Conservation (phyloP, 2,888 invertebrate genomes). For the Rotaria socialis region DNA sequence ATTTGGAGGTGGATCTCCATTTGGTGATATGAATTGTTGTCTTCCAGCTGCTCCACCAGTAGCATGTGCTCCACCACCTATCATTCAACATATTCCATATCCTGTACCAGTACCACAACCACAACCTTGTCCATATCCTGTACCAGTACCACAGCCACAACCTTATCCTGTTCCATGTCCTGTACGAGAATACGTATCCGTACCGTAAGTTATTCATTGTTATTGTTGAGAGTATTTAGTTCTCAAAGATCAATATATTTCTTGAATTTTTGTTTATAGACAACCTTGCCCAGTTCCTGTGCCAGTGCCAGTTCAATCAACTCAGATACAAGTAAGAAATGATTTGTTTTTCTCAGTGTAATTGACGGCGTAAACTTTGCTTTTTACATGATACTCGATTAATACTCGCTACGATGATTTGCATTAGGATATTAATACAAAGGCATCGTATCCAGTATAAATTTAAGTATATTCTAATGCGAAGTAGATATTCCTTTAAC, state of each 20-base stretch:
- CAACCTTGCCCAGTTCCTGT: not conserved
- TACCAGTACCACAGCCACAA: not conserved
- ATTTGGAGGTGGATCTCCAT: not conserved
- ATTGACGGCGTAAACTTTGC: too few relatives aligned
- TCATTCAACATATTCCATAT: slow-evolving; percentile 25
- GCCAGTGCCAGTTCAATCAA: slow-evolving; percentile 12
- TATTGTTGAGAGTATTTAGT: not conserved
- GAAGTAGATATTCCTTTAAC: too few relatives aligned
- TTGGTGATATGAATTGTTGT: not conserved
- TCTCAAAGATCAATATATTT: not conserved
- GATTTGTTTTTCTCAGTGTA: not conserved
- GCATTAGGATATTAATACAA: too few relatives aligned
- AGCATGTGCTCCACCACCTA: not conserved
- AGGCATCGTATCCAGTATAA: too few relatives aligned
- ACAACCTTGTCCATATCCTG: not conserved
- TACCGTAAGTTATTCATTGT: not conserved
- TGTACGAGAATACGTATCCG: not conserved
- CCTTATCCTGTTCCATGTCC: slow-evolving; percentile 32
- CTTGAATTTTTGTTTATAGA: not conserved
- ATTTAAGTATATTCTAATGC: too few relatives aligned
- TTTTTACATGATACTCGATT: too few relatives aligned
- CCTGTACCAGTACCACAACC: slow-evolving; percentile 22
- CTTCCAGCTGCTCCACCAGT: slow-evolving; percentile 1
- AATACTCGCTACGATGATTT: too few relatives aligned
- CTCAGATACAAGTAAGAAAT: not conserved